phyloP scores from a whole-genome alignment of 2,888 invertebrate genomes.

The Diarsia brunnea region DNA sequence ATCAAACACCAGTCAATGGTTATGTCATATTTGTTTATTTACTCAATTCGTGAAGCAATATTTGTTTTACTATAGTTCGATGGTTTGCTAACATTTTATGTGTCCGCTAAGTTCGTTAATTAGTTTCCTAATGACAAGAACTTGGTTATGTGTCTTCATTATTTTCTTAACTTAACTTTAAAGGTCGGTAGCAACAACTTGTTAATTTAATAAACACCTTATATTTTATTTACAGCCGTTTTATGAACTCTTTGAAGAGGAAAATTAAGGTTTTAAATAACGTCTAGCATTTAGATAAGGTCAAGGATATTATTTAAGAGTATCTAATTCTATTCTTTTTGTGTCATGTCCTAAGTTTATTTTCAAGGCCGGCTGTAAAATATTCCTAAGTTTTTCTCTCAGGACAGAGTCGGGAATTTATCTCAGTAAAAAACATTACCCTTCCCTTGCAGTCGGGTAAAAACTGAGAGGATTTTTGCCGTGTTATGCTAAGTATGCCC shows the following conservation, averaged over 20 bases:
- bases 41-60: constrained; percentile 8
- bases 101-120: constrained; percentile 19
- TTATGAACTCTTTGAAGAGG: not conserved
- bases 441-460: no score
- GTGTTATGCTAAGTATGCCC: constrained; percentile 11
- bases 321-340: not conserved
- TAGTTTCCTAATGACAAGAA: constrained; percentile 12
- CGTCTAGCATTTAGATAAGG: not conserved
- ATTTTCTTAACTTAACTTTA: constrained; percentile 12
- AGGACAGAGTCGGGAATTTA: not conserved
- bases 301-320: constrained; percentile 15
- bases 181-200: constrained; percentile 1
- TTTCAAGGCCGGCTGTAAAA: constrained; percentile 23
- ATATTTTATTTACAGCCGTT: not conserved
- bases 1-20: not conserved
- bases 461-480: not conserved
- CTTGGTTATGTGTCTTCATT: constrained; percentile 26
- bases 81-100: constrained; percentile 1
- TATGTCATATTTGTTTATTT: constrained; percentile 20
- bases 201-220: constrained; percentile 1
- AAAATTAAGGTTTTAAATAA: not conserved
- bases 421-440: no score
- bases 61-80: constrained; percentile 3
- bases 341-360: not conserved
- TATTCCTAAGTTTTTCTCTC: not conserved